Evolutionary conservation across 2,888 invertebrate genomes (phyloP).

Genomic region (Rhagonycha lutea): DNA sequence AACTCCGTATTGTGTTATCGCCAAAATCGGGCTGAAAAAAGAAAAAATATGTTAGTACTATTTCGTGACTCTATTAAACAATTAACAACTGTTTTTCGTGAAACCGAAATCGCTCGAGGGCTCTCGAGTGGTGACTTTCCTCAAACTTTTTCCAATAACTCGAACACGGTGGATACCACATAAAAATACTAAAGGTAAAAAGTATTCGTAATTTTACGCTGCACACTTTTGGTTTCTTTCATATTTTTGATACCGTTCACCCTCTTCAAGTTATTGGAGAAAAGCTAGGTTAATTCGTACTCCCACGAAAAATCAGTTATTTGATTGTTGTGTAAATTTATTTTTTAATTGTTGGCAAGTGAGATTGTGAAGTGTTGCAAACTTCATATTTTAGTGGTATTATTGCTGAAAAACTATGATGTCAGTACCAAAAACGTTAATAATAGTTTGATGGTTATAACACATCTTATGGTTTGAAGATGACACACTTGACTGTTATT

Average conservation of each 20-base stretch:
- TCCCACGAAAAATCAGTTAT: not conserved
- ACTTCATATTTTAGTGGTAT: not conserved
- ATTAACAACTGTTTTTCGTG: not conserved
- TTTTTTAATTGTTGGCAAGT: not conserved
- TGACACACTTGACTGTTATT: not conserved
- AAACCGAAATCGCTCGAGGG: no score
- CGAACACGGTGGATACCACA: no score
- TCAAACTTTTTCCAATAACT: no score
- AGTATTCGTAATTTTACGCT: no score
- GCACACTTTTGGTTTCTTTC: no score
- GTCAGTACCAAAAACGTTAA: not conserved
- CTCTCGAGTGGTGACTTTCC: no score
- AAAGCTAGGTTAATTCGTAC: no score
- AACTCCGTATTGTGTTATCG: conserved; percentile 76
- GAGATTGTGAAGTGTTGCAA: not conserved
- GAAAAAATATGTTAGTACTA: conserved; percentile 1
- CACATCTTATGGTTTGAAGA: not conserved
- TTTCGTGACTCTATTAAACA: not conserved
- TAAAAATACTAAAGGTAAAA: no score
- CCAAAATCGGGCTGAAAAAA: conserved; percentile 78
- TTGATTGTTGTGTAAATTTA: not conserved
- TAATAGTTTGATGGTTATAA: not conserved
- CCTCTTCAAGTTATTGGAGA: no score
- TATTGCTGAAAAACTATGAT: not conserved
- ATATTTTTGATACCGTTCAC: no score